Evolutionary conservation across 2,888 invertebrate species (phyloP).

Genomic region (Pristionchus mayeri): DNA sequence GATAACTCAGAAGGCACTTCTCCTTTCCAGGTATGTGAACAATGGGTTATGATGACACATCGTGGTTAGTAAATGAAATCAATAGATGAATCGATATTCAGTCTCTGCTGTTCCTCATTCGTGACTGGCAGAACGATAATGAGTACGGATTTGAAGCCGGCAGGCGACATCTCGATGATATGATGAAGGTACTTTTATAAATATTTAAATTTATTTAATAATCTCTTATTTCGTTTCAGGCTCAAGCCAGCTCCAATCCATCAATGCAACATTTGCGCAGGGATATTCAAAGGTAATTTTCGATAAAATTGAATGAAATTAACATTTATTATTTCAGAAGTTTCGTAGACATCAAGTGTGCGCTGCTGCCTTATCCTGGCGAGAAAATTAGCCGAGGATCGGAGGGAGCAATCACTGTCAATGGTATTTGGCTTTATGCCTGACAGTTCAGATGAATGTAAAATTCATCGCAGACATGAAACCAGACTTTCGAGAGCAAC

Average conservation of each 20-base stretch:
- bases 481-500: not conserved
- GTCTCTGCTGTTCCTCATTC: slow-evolving; percentile 8
- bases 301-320: too few relatives aligned
- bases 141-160: slow-evolving; percentile 4
- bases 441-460: not conserved
- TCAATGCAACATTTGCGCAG: not conserved
- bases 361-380: not conserved
- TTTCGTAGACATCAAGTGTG: not conserved
- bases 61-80: too few relatives aligned
- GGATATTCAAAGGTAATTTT: not conserved
- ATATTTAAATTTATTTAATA: not conserved
- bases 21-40: not conserved
- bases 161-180: not conserved
- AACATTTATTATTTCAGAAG: not conserved
- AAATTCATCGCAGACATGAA: not conserved
- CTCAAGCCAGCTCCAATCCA: not conserved
- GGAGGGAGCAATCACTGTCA: not conserved
- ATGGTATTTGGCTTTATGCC: not conserved
- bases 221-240: not conserved
- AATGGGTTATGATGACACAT: not conserved
- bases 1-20: not conserved
- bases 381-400: not conserved
- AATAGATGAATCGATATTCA: not conserved
- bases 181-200: not conserved
- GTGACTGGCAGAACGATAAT: slow-evolving; percentile 25